Base-by-base conservation (phyloP, 2,797 vertebrate species). In the Danionella dracula region DNA sequence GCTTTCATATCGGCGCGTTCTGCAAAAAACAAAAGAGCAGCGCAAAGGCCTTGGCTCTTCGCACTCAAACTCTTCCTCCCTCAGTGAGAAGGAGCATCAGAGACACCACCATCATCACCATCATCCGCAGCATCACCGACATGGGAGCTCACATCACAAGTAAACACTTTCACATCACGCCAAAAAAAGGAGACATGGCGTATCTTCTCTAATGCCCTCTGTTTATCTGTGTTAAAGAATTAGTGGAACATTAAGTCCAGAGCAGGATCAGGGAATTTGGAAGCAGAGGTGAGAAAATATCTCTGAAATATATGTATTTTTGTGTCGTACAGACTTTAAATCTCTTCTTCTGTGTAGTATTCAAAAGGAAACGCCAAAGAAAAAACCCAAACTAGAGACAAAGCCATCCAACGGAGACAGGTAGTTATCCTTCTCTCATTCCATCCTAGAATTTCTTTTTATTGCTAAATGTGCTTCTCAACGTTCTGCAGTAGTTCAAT, bases 281-380 rank as follows among this genome's bases (percentile, higher is more conserved):
- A 98, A 99, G 86, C 94, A 95, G 89, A 97, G 96, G 96, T 98
- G 73, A 87, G 86, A 73, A 9, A 11, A 17, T 42, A 8, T 21
- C 9, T 32, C 29, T 29, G 12, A 38, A 10, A 45, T 8, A 31
- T 12, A 7, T 27, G 17, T 27, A n/a, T 9, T 17, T 32, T 17
- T 13, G 10, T 34, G 9, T 4, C 53, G 2, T 1, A 45, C 13
- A 8, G 1, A 17, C 10, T 16, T 1, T 11, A 45, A 37, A 17
- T 16, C 3, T 1, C 8, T 40, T 19, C 1, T 29, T 16, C 48
- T 31, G 4, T 41, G 15, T 20, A 66, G 64, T 85, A 97, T 98
- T 90, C 97, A 99, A 90, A 99, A 98, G 89, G 97, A 99, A 90
- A 96, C 94, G 86, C 97, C 95, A 96, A 98, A 99, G 95, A 99